Evolutionary conservation across 1,140 invertebrate genomes (phyloP), one percentile per base, ranked within the genome.

Genomic region (Drosophila quadrilineata): DNA sequence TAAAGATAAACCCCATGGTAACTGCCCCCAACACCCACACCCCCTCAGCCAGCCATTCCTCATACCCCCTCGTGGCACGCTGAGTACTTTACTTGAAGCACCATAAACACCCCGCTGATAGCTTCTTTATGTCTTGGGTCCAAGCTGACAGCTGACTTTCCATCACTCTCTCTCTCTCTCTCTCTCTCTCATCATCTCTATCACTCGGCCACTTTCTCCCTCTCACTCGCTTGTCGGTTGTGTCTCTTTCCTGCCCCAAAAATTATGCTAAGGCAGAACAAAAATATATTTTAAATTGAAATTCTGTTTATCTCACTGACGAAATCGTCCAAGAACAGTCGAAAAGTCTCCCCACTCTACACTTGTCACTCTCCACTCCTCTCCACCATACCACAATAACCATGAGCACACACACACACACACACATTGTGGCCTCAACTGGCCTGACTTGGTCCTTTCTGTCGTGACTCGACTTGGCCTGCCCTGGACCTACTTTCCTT

Each of bases 231-330:
- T n/a, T n/a, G n/a, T n/a, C n/a, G n/a, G n/a, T n/a, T 28, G 24
- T 28, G 41, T 16, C 41, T 26, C 41, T 45, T 6, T 8, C 3
- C 5, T 1, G 3, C 17, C 16, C 33, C 8, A 16, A 50, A 70
- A 75, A 76, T 60, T 73, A 72, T 73, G 73, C 66, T 52, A 58
- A 50, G 29, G 64, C 73, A 73, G 71, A 71, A 70, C 14, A 52
- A 54, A 59, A 67, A 71, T n/a, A 69, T 85, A 84, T 84, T 84
- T 84, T 84, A 84, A 84, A 84, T 84, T 84, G 79, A 84, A 84
- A 84, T 84, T 84, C 79, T 84, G 80, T 84, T 84, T 84, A 84
- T 84, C 79, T 63, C 75, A 41, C 62, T 46, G 62, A 79, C 52
- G 62, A 77, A 80, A 80, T 79, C 75, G 36, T 49, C 29, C 36